Conservation (phyloP, 2,888 invertebrate species). For the Hyppa rectilinea region DNA sequence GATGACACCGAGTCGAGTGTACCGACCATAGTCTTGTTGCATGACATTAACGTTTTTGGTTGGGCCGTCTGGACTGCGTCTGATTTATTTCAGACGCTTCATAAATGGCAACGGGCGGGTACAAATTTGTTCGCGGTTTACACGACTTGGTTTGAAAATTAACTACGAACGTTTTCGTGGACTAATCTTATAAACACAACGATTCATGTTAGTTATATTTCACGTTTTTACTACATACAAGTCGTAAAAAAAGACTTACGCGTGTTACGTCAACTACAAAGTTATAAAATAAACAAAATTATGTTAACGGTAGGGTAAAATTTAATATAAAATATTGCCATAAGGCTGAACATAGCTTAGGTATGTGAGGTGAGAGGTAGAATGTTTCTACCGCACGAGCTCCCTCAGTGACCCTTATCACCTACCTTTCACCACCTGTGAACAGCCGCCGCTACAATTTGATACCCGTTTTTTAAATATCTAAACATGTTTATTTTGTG, state of each 20-base stretch:
- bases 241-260: constrained; percentile 25
- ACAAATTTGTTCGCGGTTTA: constrained; percentile 53
- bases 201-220: constrained; percentile 28
- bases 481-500: constrained; percentile 75
- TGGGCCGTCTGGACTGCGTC: constrained; percentile 79
- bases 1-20: constrained; percentile 75
- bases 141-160: constrained; percentile 45
- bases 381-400: constrained; percentile 52
- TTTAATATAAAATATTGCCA: constrained; percentile 50
- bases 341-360: constrained; percentile 70
- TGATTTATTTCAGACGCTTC: constrained; percentile 81
- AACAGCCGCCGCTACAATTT: constrained; percentile 69
- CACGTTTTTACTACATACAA: constrained; percentile 20
- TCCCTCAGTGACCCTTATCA: constrained; percentile 77
- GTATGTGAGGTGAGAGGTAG: constrained; percentile 72
- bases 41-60: constrained; percentile 86
- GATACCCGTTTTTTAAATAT: constrained; percentile 73
- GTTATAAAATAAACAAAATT: constrained; percentile 49
- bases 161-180: constrained; percentile 26
- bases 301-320: constrained; percentile 44
- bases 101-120: constrained; percentile 64
- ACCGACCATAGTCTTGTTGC: constrained; percentile 81
- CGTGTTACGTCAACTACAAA: constrained; percentile 17
- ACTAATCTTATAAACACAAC: constrained; percentile 22
- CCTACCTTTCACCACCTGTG: constrained; percentile 77